A percentile compares a stretch with the other conserved stretches of the same genome.
Evolutionary conservation across 2,113 vertebrate genomes (phyloP).

Genomic region (Mionectes macconnelli): DNA sequence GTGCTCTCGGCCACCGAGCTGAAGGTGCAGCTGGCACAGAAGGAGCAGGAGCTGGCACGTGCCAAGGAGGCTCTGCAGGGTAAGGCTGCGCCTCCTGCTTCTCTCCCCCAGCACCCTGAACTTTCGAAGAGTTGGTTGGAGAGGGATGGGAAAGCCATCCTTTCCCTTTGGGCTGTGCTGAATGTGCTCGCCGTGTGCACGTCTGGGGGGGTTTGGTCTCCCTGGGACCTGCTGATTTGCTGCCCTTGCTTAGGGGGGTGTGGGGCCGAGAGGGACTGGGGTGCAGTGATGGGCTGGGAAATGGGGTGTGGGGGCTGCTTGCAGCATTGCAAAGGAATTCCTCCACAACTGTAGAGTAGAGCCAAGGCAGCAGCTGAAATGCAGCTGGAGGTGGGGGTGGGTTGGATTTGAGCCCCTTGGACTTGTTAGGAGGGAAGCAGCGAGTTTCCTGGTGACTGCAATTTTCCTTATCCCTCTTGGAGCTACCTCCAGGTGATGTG

Average conservation of each 20-base stretch:
- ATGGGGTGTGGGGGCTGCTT: not conserved
- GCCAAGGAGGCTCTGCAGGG: conserved; percentile 96
- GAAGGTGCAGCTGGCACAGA: conserved; percentile 93
- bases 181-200: accelerated
- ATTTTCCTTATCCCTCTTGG: accelerated
- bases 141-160: accelerated
- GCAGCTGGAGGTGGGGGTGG: not conserved
- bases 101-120: accelerated
- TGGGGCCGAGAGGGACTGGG: not conserved
- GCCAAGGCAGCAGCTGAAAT: conserved; percentile 15
- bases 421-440: not conserved
- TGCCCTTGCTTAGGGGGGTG: accelerated
- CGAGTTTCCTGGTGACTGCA: accelerated
- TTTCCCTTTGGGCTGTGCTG: accelerated
- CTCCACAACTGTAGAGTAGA: accelerated
- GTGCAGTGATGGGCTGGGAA: not conserved
- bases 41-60: conserved; percentile 92
- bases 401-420: not conserved
- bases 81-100: conserved; percentile 31
- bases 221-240: too few relatives aligned
- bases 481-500: accelerated
- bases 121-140: accelerated
- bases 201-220: accelerated
- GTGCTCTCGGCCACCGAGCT: conserved; percentile 93
- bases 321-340: not conserved